phyloP scores from a whole-genome alignment of 2,888 invertebrate species.

The Drosophila testacea region DNA sequence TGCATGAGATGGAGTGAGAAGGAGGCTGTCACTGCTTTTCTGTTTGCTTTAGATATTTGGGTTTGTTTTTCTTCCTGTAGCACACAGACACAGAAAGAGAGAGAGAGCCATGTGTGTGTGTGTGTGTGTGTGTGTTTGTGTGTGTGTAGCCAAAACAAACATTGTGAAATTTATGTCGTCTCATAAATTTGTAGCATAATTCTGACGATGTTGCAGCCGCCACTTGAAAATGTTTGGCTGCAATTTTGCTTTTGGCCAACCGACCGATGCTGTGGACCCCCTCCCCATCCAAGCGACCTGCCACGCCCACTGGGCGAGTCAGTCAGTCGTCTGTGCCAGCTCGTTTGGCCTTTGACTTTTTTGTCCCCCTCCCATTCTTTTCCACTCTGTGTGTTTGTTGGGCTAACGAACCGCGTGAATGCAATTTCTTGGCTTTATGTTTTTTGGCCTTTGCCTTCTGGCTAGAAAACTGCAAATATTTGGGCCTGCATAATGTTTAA shows the following conservation, averaged over 20 bases:
- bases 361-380: background rate
- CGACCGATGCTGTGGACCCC: constrained; percentile 16
- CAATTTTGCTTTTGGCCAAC: constrained; percentile 69
- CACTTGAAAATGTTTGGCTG: constrained; percentile 80
- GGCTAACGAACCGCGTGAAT: constrained; percentile 81
- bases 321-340: constrained; percentile 51
- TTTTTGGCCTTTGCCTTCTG: constrained; percentile 44
- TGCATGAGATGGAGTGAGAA: constrained; percentile 1
- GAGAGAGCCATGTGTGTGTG: constrained; percentile 27
- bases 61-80: constrained; percentile 66
- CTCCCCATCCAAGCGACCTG: background rate
- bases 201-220: constrained; percentile 76
- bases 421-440: constrained; percentile 69
- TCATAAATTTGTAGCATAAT: constrained; percentile 81
- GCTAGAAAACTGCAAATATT: constrained; percentile 56
- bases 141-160: constrained; percentile 76
- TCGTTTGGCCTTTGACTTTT: constrained; percentile 69
- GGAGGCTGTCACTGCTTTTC: constrained; percentile 48
- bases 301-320: constrained; percentile 33
- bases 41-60: constrained; percentile 74
- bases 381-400: constrained; percentile 64
- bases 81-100: background rate
- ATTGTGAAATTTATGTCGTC: constrained; percentile 81
- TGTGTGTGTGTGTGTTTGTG: constrained; percentile 48
- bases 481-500: constrained; percentile 53